Base-by-base conservation (phyloP, 2,113 vertebrate species). In the Sinocyclocheilus grahami region DNA sequence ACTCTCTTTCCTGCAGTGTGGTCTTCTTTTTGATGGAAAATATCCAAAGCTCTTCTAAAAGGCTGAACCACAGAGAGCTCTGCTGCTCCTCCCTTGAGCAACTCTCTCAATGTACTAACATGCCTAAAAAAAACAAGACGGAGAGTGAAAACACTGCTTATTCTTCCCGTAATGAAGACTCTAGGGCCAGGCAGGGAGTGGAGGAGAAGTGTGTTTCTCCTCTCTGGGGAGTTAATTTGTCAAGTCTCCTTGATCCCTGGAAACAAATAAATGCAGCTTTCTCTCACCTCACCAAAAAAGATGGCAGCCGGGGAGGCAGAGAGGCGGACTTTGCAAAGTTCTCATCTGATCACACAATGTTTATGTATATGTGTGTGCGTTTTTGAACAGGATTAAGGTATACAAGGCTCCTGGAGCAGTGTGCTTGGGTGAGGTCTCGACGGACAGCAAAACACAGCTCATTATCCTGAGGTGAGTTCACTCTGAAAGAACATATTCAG, bases 101-200 rank as follows among this genome's bases (percentile, higher is more conserved):
- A 90, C 90, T 93, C 91, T 90, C 88, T 92, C 87, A 91, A 93
- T 92, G 90, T 90, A 91, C 93, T 92, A 92, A 91, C 90, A 90
- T 84, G 53, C 86, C 82, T 22, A 18, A 72, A 55, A 83, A 83
- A 82, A 74, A 42, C 51, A 55, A 74, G 85, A 74, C 53, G 3
- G n/a, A 46, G 69, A 82, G 69, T 89, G 90, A 92, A 92, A 94
- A 91, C 91, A 89, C 92, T 89, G 91, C 93, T 91, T 94, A 92
- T 94, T 93, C 92, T 93, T 90, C 90, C 91, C 89, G 91, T 93
- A 92, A 93, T 94, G 93, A 93, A 94, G 93, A 94, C 92, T 93
- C 92, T 33, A 14, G 93, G 93, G 93, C 89, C 91, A 69, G 51
- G 81, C n/a, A 85, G 27, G 14, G 69, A 75, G 82, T 13, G 72